phyloP scores from a whole-genome alignment of 2,797 vertebrate species.

The Melanotaenia nigrans region DNA sequence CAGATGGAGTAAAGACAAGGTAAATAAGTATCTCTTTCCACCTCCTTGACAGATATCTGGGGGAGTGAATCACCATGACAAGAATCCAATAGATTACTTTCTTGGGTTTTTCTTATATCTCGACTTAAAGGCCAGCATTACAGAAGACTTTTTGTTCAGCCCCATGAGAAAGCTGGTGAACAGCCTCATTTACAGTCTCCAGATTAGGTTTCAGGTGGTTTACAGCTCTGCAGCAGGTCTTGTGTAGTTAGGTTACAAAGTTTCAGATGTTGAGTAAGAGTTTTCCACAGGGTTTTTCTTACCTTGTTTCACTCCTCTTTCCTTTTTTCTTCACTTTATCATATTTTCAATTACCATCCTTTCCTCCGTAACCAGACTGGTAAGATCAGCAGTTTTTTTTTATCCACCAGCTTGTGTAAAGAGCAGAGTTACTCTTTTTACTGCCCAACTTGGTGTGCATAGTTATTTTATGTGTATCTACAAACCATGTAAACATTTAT shows the following conservation, averaged over 20 bases:
- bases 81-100: slow-evolving; percentile 13
- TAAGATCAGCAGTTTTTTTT: neutral
- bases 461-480: neutral
- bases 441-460: neutral
- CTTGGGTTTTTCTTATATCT: neutral
- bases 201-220: slow-evolving; percentile 43
- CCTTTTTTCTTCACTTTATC: neutral
- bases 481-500: neutral
- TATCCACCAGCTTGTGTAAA: neutral
- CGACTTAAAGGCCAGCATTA: slow-evolving; percentile 26
- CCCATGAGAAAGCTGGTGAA: slow-evolving; percentile 25
- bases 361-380: neutral
- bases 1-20: neutral
- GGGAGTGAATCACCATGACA: neutral
- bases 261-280: slow-evolving; percentile 19
- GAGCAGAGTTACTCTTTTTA: neutral
- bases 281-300: neutral
- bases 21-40: neutral
- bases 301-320: neutral
- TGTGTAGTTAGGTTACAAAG: slow-evolving; percentile 12
- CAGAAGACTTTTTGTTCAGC: slow-evolving; percentile 35
- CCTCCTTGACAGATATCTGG: neutral
- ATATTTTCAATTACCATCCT: neutral
- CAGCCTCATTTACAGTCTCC: slow-evolving; percentile 27
- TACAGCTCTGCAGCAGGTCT: slow-evolving; percentile 23